Percentiles rank a stretch among this genome's conserved stretches.
Evolutionary conservation across 2,888 invertebrate species (phyloP).

Genomic region (Zaprionus bogoriensis): DNA sequence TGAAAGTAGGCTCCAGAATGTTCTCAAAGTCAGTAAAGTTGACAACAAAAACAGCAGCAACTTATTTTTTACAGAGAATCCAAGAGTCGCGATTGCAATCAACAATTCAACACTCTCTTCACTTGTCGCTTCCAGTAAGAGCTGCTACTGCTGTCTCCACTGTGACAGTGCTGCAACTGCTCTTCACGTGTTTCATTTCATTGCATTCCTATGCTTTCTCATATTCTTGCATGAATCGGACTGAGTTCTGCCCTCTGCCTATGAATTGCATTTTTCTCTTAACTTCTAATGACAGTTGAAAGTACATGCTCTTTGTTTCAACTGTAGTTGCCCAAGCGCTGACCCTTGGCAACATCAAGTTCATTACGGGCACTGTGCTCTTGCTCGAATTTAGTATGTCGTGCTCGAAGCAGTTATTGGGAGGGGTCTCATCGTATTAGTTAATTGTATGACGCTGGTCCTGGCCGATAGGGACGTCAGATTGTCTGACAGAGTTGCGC

Average conservation of each 20-base stretch:
- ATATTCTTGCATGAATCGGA: neutral
- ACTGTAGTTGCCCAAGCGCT: conserved; percentile 55
- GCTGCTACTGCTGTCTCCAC: conserved; percentile 1
- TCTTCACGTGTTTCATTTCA: conserved; percentile 32
- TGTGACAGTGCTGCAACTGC: conserved; percentile 5
- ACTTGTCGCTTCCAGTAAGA: conserved; percentile 60
- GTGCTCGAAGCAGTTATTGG: conserved; percentile 7
- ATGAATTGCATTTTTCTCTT: conserved; percentile 1
- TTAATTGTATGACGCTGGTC: conserved; percentile 69
- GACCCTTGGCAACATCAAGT: conserved; percentile 74
- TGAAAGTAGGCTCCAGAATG: conserved; percentile 36
- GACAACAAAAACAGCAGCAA: too few relatives aligned
- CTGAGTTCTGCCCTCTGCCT: too few relatives aligned
- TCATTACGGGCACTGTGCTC: conserved; percentile 38
- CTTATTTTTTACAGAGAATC: conserved; percentile 18
- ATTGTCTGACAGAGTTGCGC: conserved; percentile 55
- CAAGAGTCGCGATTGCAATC: conserved; percentile 14
- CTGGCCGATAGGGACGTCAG: conserved; percentile 49
- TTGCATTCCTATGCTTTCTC: conserved; percentile 1
- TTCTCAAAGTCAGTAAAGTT: conserved; percentile 25
- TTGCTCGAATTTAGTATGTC: conserved; percentile 28
- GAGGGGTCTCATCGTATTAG: conserved; percentile 67
- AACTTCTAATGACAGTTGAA: neutral
- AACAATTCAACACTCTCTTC: conserved; percentile 36
- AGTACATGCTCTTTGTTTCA: conserved; percentile 24